Conservation (phyloP, 2,888 invertebrate genomes). For the Griposia aprilina region DNA sequence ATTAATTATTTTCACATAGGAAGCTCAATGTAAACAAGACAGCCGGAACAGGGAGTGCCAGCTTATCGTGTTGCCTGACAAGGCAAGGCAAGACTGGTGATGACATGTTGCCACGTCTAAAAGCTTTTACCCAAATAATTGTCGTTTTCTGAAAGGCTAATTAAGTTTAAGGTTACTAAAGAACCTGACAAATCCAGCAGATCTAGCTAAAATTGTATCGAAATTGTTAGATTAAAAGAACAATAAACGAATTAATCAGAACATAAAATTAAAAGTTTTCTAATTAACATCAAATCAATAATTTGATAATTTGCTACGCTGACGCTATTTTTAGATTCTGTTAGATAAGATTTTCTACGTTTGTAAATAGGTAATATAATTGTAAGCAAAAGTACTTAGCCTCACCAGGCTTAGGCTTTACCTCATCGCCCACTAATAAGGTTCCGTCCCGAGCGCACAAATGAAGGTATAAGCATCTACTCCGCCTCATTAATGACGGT, state of each 20-base stretch:
- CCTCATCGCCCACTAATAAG: constrained; percentile 33
- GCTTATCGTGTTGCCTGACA: constrained; percentile 13
- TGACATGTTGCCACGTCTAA: constrained; percentile 8
- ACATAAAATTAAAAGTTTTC: background rate
- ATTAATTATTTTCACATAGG: background rate
- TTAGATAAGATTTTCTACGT: background rate
- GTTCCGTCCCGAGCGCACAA: constrained; percentile 44
- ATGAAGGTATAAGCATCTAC: constrained; percentile 41
- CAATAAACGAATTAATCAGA: background rate
- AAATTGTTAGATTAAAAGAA: background rate
- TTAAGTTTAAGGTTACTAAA: background rate
- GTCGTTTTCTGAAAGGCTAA: background rate
- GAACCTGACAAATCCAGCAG: no score
- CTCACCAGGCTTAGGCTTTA: no score
- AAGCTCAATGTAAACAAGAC: background rate
- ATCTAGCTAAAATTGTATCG: background rate
- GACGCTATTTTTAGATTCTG: background rate
- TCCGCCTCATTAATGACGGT: constrained; percentile 39
- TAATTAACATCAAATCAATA: no score
- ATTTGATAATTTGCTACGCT: background rate
- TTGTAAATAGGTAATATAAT: background rate
- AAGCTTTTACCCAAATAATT: constrained; percentile 9
- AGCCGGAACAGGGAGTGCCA: constrained; percentile 8
- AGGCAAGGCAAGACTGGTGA: background rate
- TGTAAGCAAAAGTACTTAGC: background rate